Evolutionary conservation across 2,888 invertebrate species (phyloP).

Genomic region (Heteromurus nitidus): DNA sequence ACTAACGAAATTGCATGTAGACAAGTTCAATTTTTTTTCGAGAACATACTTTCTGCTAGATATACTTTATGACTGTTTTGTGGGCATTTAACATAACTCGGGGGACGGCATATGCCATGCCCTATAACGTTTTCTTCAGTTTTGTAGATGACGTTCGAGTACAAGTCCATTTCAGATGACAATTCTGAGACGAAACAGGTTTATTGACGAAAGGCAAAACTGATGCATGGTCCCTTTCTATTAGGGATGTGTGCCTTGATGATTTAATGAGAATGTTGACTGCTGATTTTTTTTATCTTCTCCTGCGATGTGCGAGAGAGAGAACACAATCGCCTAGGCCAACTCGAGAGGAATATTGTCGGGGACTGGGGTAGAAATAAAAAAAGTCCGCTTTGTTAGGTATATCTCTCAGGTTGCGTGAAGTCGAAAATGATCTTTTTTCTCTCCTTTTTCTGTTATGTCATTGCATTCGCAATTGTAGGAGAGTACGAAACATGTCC

Average conservation of each 20-base stretch:
- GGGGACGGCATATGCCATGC: constrained; percentile 6
- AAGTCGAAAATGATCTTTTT: neutral
- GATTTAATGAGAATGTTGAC: constrained; percentile 40
- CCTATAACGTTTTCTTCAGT: constrained; percentile 7
- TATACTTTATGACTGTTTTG: no score
- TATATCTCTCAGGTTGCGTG: constrained; percentile 17
- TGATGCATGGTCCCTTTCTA: constrained; percentile 32
- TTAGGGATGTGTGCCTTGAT: constrained; percentile 2
- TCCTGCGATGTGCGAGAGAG: neutral
- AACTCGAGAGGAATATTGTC: neutral
- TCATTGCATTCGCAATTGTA: neutral
- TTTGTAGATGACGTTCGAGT: constrained; percentile 9
- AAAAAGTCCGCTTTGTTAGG: neutral
- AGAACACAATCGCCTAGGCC: neutral
- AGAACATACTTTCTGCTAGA: neutral
- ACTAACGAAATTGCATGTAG: no score
- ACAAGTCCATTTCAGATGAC: constrained; percentile 23
- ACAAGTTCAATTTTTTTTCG: no score
- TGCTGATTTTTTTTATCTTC: constrained; percentile 18
- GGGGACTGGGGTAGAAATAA: neutral
- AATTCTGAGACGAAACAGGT: constrained; percentile 31
- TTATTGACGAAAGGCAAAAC: no score
- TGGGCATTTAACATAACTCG: neutral
- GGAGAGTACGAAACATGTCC: constrained; percentile 18
- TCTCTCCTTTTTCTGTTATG: neutral